Evolutionary conservation across 2,888 invertebrate species (phyloP), one percentile per base, ranked within the genome.

Genomic region (Cheilosia pagana): DNA sequence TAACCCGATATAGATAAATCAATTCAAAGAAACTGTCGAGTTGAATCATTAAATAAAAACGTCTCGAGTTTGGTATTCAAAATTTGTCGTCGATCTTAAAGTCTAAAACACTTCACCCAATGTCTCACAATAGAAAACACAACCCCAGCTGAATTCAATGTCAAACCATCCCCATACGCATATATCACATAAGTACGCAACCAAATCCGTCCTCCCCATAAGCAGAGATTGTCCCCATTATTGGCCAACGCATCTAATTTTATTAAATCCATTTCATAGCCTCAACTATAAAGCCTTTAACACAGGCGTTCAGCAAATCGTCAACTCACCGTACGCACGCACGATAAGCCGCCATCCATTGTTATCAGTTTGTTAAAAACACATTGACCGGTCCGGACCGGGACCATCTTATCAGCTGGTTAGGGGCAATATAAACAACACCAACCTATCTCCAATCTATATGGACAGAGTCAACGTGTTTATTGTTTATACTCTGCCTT

Each of bases 301-400:
- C 76, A 71, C 76, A 67, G 77, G 48, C 68, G 16, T 74, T 52
- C 68, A 57, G 48, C 31, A 59, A 78, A 75, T 83, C 70, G 63
- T 70, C 83, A 79, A 68, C 65, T 59, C 63, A 67, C 67, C 68
- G n/a, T 55, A 77, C 21, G 43, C 39, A 19, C 6, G 39, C 50
- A 10, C 45, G 57, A 78, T 74, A 74, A 74, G 63, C 63, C 19
- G 8, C 39, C 45, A 35, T 25, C 68, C 23, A 14, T 70, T 65
- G 68, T 63, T 74, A 74, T 83, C 83, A 78, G 78, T 76, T 81
- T 76, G 76, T 81, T 81, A 81, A 76, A 81, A 81, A 70, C 76
- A 81, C 76, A 81, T 79, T 74, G 83, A 79, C 77, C 82, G 31
- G 23, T n/a, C 59, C 57, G 68, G 63, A 74, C 63, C n/a, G 41